Evolutionary conservation across 2,888 invertebrate species (phyloP).

Genomic region (Epirrhoe alternata): DNA sequence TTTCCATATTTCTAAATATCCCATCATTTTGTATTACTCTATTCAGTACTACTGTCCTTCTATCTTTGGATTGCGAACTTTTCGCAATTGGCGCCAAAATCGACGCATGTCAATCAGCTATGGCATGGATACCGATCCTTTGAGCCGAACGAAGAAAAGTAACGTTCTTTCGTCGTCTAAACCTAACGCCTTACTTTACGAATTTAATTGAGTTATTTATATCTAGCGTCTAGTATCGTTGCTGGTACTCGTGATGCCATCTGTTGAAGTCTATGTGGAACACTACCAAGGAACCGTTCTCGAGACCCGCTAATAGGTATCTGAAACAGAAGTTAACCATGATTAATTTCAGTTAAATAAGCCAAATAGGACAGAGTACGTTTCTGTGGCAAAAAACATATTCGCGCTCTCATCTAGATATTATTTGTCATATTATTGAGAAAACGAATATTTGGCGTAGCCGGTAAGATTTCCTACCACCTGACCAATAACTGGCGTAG

Average conservation of each 20-base stretch:
- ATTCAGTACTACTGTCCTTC: conserved; percentile 20
- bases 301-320: conserved; percentile 97
- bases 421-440: too few relatives aligned
- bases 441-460: conserved; percentile 4
- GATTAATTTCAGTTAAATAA: too few relatives aligned
- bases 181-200: conserved; percentile 40
- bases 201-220: conserved; percentile 49
- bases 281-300: conserved; percentile 98
- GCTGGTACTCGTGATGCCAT: conserved; percentile 98
- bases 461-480: not conserved
- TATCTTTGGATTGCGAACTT: conserved; percentile 13
- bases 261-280: conserved; percentile 99
- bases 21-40: conserved; percentile 8
- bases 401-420: too few relatives aligned
- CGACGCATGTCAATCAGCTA: conserved; percentile 10
- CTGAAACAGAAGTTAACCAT: conserved; percentile 77
- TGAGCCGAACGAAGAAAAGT: conserved; percentile 18
- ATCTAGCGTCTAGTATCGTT: conserved; percentile 89
- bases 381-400: too few relatives aligned
- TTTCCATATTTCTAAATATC: not conserved
- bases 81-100: conserved; percentile 14
- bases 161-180: conserved; percentile 22
- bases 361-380: too few relatives aligned
- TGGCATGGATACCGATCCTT: conserved; percentile 11
- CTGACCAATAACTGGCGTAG: too few relatives aligned